These are phyloP conservation scores for pig (Sus scrofa) DNA, from an alignment of 2,113 vertebrate genomes.

Conservation along the genomic window DNA sequence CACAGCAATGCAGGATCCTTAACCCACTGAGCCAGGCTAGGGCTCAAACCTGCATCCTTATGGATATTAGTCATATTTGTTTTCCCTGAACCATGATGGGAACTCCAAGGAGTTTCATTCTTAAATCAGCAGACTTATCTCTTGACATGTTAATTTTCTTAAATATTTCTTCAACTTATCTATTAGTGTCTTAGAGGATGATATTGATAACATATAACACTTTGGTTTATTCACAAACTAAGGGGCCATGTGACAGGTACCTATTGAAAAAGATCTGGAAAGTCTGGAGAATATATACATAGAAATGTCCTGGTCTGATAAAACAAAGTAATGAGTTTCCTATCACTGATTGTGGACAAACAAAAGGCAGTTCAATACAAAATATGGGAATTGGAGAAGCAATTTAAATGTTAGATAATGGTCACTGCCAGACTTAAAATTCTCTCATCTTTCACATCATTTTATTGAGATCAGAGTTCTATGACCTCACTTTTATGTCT, in stretches of 20 bases:
- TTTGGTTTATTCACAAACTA: slow-evolving; percentile 9
- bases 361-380: not conserved
- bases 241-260: not conserved
- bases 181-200: not conserved
- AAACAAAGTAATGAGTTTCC: not conserved
- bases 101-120: not conserved
- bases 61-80: too few relatives aligned
- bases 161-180: not conserved
- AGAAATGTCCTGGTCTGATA: not conserved
- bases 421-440: not conserved
- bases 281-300: not conserved
- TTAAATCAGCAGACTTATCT: not conserved
- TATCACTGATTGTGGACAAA: not conserved
- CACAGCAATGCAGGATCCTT: too few relatives aligned
- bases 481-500: not conserved
- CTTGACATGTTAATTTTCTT: not conserved
- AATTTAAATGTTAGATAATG: slow-evolving; percentile 28
- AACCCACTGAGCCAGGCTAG: too few relatives aligned
- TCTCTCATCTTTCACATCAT: not conserved
- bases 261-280: not conserved
- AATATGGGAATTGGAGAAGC: not conserved
- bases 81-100: too few relatives aligned
- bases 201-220: not conserved
- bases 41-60: too few relatives aligned
- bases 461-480: slow-evolving; percentile 7